Base-by-base conservation (phyloP, 2,797 vertebrate genomes). In the Hirundo rustica region DNA sequence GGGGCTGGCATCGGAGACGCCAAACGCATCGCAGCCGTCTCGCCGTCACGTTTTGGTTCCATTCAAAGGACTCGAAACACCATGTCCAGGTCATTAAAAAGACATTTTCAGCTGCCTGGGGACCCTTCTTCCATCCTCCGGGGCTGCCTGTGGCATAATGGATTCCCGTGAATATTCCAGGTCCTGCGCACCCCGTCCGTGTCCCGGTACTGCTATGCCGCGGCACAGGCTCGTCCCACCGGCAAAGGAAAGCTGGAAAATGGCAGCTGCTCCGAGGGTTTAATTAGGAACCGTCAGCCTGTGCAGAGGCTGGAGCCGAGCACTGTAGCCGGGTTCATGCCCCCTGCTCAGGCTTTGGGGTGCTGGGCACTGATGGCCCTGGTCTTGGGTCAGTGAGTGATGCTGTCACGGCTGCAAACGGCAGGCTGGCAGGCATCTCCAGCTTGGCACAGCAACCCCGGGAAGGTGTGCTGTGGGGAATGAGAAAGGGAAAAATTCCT, bases 71-170 rank as follows among this genome's bases (percentile, higher is more conserved):
- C 88, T 94, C 34, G 3, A 90, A 91, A 83, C 18, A 9, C 85
- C 77, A 71, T 67, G 68, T 85, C 72, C 58, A 60, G 89, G 89
- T 92, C 95, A 97, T 96, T 97, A 97, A 97, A 97, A 72, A 94
- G 93, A 95, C 78, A 73, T 95, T 93, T 95, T 74, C 91, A 94
- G 53, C 61, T 9, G 11, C 14, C 68, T 91, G 78, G 62, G 71
- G 68, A 64, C 58, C 65, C 23, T 94, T 91, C 30, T 89, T 95
- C 90, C 74, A 36, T 60, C 67, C 13, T 11, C 26, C 2, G 3
- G 40, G 64, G 16, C 50, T 75, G 23, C 32, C 54, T 13, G 60
- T 64, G 48, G 42, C 44, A 21, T 38, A 54, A 18, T 3, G 2
- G 47, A n/a, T 38, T 36, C 0, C 38, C 27, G 16, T 45, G 34